Evolutionary conservation across 2,113 vertebrate species (phyloP).

Genomic region (Dicentrarchus labrax): DNA sequence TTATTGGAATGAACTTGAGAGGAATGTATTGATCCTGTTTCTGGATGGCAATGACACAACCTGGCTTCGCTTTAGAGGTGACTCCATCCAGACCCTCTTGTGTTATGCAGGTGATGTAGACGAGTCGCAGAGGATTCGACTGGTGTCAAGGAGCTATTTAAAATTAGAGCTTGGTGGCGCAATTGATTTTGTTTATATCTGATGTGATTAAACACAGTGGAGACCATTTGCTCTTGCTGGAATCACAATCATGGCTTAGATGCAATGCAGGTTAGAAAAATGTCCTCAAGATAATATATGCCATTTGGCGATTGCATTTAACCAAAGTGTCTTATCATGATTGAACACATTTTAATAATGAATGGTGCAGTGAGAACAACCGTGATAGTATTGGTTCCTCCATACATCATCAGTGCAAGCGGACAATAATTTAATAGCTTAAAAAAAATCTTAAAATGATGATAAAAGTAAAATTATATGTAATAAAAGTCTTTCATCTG

Average conservation of each 20-base stretch:
- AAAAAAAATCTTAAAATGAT: neutral
- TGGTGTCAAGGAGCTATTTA: slow-evolving; percentile 69
- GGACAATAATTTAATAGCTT: neutral
- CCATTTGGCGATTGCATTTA: slow-evolving; percentile 70
- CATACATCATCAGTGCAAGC: neutral
- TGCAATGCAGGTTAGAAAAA: slow-evolving; percentile 51
- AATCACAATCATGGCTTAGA: slow-evolving; percentile 59
- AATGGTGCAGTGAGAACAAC: slow-evolving; percentile 20
- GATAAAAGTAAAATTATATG: neutral
- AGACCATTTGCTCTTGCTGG: slow-evolving; percentile 45
- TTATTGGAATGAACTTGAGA: slow-evolving; percentile 81
- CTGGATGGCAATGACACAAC: slow-evolving; percentile 71
- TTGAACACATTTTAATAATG: slow-evolving; percentile 58
- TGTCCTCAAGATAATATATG: slow-evolving; percentile 63
- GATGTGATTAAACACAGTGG: slow-evolving; percentile 62
- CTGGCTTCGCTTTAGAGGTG: slow-evolving; percentile 74
- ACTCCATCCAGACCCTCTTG: slow-evolving; percentile 60
- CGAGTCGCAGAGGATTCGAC: slow-evolving; percentile 43
- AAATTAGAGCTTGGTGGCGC: slow-evolving; percentile 45
- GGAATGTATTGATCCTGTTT: slow-evolving; percentile 77
- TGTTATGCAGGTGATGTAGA: slow-evolving; percentile 59
- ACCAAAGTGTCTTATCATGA: slow-evolving; percentile 62
- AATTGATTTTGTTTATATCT: slow-evolving; percentile 71
- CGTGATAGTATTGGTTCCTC: slow-evolving; percentile 1
- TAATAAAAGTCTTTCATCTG: too few relatives aligned